Evolutionary conservation across 2,888 invertebrate species (phyloP), one percentile per base, ranked within the genome.

Genomic region (Melanchra persicariae): DNA sequence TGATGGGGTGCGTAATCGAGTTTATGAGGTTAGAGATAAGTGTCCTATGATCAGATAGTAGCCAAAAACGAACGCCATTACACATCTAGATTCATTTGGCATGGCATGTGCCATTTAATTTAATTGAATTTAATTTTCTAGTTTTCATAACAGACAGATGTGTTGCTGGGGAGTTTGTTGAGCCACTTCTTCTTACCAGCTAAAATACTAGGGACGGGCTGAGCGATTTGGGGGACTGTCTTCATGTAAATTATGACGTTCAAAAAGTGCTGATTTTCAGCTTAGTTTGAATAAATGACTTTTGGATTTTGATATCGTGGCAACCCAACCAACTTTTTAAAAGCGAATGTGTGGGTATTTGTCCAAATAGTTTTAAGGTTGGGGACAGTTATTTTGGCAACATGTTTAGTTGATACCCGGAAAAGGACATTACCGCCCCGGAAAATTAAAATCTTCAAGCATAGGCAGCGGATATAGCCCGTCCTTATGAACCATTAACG

Each of bases 401-500:
- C 22, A 2, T 10, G 7, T 24, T 24, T 4, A 40, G 34, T 30
- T 40, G 5, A 26, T 52, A 62, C 19, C 9, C 17, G 12, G 43
- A 43, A 34, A 60, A 40, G 19, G 19, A 49, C 40, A 40, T 34
- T 37, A 43, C 12, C 26, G 8, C 10, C 17, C 5, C 5, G 43
- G 17, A 7, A 52, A 37, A 66, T 30, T 52, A 62, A 73, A 73
- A 70, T 54, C 34, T 40, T 34, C 26, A 24, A 61, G 34, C 26
- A 19, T 34, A 26, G 19, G 2, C 43, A 26, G 12, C 45, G 24
- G 22, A 22, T 43, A n/a, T 22, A 26, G 10, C 19, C 43, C 30
- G 24, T 64, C 60, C 30, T 45, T 49, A 64, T 52, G 22, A 64
- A 82, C 30, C 49, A 71, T 82, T 58, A 67, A 49, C 26, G 10